These are phyloP conservation scores for Campoletis raptor DNA, from an alignment of 2,888 invertebrate species.

Conservation along the genomic window DNA sequence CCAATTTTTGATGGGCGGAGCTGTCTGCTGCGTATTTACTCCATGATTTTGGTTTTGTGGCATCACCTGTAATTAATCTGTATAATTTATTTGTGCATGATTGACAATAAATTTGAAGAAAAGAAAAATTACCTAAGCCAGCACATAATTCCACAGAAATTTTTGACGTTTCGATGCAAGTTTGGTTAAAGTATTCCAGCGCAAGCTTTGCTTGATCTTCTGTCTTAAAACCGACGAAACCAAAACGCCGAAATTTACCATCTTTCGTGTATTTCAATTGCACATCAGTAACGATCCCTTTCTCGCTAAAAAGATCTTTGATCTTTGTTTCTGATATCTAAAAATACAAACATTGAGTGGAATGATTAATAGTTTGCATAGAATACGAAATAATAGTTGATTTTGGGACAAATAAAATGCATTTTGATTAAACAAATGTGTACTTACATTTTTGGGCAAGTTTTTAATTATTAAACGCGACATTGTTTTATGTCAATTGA, in stretches of 20 bases:
- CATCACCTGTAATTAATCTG: conserved; percentile 84
- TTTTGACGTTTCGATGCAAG: conserved; percentile 93
- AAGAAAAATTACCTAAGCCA: conserved; percentile 86
- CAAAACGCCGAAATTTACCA: conserved; percentile 97
- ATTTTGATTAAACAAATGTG: not conserved
- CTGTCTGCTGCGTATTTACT: conserved; percentile 95
- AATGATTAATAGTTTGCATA: conserved; percentile 57
- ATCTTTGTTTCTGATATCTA: conserved; percentile 93
- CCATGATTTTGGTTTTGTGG: conserved; percentile 95
- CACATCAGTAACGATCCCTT: conserved; percentile 96
- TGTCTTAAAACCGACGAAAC: conserved; percentile 95
- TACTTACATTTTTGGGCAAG: conserved; percentile 93
- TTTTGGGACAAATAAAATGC: not conserved
- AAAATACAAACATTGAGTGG: conserved; percentile 62
- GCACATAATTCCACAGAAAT: conserved; percentile 92
- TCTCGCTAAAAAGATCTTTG: conserved; percentile 90
- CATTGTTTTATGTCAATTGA: conserved; percentile 85
- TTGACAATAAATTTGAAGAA: not conserved
- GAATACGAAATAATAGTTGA: conserved; percentile 38
- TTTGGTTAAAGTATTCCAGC: conserved; percentile 92
- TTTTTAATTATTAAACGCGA: conserved; percentile 96
- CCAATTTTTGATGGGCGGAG: conserved; percentile 88
- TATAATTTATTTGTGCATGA: conserved; percentile 5
- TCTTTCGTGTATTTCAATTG: conserved; percentile 96
- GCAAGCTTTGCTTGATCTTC: conserved; percentile 93